Evolutionary conservation across 2,113 vertebrate genomes (phyloP), one percentile per base, ranked within the genome.

Genomic region (Dicentrarchus labrax): DNA sequence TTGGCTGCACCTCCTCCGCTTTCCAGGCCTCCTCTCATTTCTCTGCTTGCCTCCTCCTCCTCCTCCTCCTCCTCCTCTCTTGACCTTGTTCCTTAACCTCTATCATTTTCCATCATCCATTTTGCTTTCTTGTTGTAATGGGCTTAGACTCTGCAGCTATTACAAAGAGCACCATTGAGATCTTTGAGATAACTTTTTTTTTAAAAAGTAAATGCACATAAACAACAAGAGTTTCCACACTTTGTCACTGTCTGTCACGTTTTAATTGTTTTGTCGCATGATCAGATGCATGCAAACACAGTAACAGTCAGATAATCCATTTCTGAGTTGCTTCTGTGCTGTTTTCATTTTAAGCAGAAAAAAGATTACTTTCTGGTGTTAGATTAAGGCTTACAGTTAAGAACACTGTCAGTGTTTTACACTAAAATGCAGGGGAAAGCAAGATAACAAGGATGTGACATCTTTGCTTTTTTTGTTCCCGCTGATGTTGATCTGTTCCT

Each of bases 71-170:
- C 22, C 6, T 8, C 67, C 73, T 90, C 66, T 59, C n/a, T 39
- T 48, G 87, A 78, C 83, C 88, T 89, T 83, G 56, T 84, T 82
- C 56, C 54, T 87, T 66, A 76, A 89, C 87, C 80, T 84, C 82
- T 73, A 87, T 91, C 78, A 82, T 86, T 86, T 86, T 76, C 68
- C 43, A 86, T 88, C 72, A 81, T 65, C 72, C 78, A 51, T 80
- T 72, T 73, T 83, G 64, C 22, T 81, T 60, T 84, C 22, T 66
- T 22, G 57, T 38, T 1, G 22, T 72, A 88, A 88, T 57, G 72
- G 59, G 61, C 74, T 66, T 39, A 74, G 84, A 84, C 78, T 61
- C 71, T 47, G 47, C 80, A 62, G 67, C 67, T n/a, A 73, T 77
- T 71, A 73, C 72, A 62, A 70, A 86, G 47, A 67, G 47, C 47